Base-by-base conservation (phyloP, 2,797 vertebrate species). In the Poecile montanus region DNA sequence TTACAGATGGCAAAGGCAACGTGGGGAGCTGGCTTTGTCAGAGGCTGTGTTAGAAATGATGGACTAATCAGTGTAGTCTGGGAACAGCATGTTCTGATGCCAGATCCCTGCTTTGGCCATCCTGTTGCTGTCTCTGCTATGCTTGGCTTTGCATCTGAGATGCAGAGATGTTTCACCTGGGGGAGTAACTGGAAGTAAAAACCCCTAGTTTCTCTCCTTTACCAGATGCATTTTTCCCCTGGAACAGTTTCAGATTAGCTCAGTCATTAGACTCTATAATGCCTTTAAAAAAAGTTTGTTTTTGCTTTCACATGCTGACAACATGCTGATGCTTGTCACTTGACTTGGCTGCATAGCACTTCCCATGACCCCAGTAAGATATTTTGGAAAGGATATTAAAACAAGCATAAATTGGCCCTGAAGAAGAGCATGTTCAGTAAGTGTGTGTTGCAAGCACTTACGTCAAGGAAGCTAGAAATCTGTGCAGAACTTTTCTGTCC, bases 301-400 rank as follows among this genome's bases (percentile, higher is more conserved):
- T 88, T 94, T 92, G 80, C 78, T 94, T 91, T 91, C 61, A 30
- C 87, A 68, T 42, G 47, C 88, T 91, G 94, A 95, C 81, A 94
- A 47, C 92, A 78, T 25, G 70, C 83, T 95, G 94, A 68, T 86
- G 87, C 60, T 79, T 92, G 80, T 91, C 91, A 94, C 89, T 96
- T 81, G 95, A 93, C 91, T 93, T 85, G 94, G 89, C 89, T 78
- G 81, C 11, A 1, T 38, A 88, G 85, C 78, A 80, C 88, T 97
- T 97, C 96, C 94, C 97, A 97, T 96, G 96, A 97, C 96, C 97
- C 91, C 63, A 53, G 76, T 7, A 47, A 86, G 91, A 92, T 93
- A 91, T 88, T 95, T 96, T 84, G 75, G 92, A 94, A 94, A 91
- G 67, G 57, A 53, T 38, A 95, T 66, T 71, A 78, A 92, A 96